Evolutionary conservation across 2,113 vertebrate genomes (phyloP).

Genomic region (Acanthisitta chloris): DNA sequence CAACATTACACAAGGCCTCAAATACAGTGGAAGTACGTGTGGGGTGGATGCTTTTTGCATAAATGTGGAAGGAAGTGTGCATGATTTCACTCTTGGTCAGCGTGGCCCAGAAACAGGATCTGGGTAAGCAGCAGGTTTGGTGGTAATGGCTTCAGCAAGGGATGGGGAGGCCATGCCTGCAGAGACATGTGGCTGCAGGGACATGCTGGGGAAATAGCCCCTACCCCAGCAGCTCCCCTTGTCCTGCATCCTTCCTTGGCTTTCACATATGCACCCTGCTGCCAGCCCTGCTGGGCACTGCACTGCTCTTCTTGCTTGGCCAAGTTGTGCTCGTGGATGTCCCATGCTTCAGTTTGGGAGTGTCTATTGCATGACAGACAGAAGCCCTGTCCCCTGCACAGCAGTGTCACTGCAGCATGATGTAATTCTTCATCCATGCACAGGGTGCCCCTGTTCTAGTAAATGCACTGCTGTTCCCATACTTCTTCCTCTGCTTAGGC

Average conservation of each 20-base stretch:
- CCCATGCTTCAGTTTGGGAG: not conserved
- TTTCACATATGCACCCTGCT: not conserved
- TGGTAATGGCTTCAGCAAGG: not conserved
- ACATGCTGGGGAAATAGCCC: fast-evolving
- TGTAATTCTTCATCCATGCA: not conserved
- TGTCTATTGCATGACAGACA: not conserved
- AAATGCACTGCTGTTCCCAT: not conserved
- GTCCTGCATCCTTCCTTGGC: not conserved
- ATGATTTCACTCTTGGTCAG: slow-evolving; percentile 1
- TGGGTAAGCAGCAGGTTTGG: not conserved
- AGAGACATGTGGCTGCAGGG: not conserved
- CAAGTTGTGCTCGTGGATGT: not conserved
- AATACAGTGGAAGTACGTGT: slow-evolving; percentile 7
- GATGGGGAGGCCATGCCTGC: not conserved
- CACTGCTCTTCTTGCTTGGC: not conserved
- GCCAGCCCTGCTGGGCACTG: not conserved
- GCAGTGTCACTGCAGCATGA: not conserved
- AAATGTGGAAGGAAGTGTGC: slow-evolving; percentile 42
- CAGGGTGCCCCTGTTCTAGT: not conserved
- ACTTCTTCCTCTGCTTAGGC: not conserved
- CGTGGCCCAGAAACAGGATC: not conserved
- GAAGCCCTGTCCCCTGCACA: not conserved
- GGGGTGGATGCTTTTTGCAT: slow-evolving; percentile 17
- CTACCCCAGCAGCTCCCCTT: not conserved
- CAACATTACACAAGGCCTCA: slow-evolving; percentile 21